A percentile compares a stretch with the other conserved stretches of the same genome.
Conservation (phyloP, 2,888 invertebrate species). For the Myopa testacea region DNA sequence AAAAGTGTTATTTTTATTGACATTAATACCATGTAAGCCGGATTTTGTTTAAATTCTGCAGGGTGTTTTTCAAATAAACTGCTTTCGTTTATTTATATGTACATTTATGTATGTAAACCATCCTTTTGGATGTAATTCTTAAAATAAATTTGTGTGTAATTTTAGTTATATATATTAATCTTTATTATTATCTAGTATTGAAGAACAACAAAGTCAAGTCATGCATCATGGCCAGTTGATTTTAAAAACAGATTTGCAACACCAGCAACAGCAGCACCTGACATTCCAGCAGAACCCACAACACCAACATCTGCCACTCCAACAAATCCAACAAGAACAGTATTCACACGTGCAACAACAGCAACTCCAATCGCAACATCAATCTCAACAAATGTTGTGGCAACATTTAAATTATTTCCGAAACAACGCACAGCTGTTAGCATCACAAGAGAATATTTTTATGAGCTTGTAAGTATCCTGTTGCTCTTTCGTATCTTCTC, state of each 20-base stretch:
- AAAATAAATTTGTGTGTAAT: background rate
- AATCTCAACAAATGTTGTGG: slow-evolving; percentile 16
- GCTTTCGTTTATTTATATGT: no score
- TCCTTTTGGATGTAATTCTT: no score
- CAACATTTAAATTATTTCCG: slow-evolving; percentile 5
- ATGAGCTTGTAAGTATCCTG: slow-evolving; percentile 39
- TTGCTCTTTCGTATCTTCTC: background rate
- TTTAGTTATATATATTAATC: background rate
- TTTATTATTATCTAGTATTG: background rate
- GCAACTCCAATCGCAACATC: slow-evolving; percentile 29
- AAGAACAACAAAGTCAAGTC: background rate
- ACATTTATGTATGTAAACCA: no score
- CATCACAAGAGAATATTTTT: slow-evolving; percentile 36
- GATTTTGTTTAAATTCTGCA: no score
- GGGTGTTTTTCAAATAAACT: no score
- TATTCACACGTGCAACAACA: slow-evolving; percentile 19
- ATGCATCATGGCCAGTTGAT: slow-evolving; percentile 16
- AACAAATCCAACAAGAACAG: slow-evolving; percentile 43
- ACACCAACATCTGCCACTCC: slow-evolving; percentile 32
- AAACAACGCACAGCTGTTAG: slow-evolving; percentile 35
- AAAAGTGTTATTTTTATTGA: no score
- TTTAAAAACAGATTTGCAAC: slow-evolving; percentile 21
- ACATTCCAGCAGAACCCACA: slow-evolving; percentile 42
- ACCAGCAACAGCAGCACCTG: slow-evolving; percentile 40
- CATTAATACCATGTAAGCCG: no score